phyloP scores from a whole-genome alignment of 2,797 vertebrate genomes.

The Austrolebias charrua region DNA sequence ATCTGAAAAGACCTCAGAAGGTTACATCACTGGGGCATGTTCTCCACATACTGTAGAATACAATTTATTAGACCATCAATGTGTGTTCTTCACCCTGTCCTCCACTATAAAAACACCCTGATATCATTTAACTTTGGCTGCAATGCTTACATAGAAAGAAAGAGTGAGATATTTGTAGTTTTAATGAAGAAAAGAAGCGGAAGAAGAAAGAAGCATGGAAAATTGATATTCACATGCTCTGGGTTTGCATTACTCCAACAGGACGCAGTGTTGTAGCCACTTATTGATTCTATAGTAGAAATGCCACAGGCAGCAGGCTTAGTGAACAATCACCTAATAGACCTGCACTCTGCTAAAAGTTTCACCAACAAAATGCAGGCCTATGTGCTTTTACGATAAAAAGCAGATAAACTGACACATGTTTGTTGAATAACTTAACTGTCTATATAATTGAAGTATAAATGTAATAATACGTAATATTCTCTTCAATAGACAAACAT shows the following conservation, averaged over 20 bases:
- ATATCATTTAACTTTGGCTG: constrained; percentile 11
- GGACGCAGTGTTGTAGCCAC: constrained; percentile 48
- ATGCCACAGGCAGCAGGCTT: constrained; percentile 58
- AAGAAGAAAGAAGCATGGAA: constrained; percentile 7
- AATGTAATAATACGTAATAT: neutral
- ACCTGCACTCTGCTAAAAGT: constrained; percentile 44
- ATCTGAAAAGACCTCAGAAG: constrained; percentile 7
- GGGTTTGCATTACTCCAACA: constrained; percentile 43
- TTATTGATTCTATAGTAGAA: constrained; percentile 62
- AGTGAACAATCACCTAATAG: constrained; percentile 66
- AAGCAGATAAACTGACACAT: neutral
- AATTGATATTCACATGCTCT: constrained; percentile 31
- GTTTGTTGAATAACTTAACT: too few species aligned
- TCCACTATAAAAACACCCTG: constrained; percentile 32
- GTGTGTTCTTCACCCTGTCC: constrained; percentile 33
- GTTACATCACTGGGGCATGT: constrained; percentile 23
- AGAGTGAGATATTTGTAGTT: constrained; percentile 11
- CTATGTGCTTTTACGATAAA: constrained; percentile 1
- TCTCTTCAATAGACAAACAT: neutral
- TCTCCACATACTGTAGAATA: constrained; percentile 19
- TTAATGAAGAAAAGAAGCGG: neutral
- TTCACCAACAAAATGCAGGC: constrained; percentile 19
- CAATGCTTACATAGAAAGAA: constrained; percentile 21
- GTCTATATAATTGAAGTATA: neutral
- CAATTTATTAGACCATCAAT: constrained; percentile 50